A percentile compares a stretch with the other conserved stretches of the same genome.
These are phyloP conservation scores for Chromobotia macracanthus DNA, from an alignment of 2,797 vertebrate genomes.

Conservation along the genomic window DNA sequence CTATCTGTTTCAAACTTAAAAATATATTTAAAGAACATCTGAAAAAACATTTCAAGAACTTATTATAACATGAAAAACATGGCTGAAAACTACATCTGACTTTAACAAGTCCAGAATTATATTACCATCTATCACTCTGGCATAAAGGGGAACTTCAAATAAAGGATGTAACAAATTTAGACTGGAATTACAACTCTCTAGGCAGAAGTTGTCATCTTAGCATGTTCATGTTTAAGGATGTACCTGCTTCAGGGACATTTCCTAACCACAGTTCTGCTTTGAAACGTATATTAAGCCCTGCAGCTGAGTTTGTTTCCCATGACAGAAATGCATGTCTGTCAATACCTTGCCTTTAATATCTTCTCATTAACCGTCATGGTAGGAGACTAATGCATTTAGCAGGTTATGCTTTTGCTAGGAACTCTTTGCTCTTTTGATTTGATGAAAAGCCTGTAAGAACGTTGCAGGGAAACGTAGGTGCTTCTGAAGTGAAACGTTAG, in stretches of 20 bases:
- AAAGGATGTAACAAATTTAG: slow-evolving; percentile 3
- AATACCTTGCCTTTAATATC: slow-evolving; percentile 7
- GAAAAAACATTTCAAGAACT: not conserved
- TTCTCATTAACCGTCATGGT: not conserved
- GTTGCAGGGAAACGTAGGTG: slow-evolving; percentile 4
- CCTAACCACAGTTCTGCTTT: not conserved
- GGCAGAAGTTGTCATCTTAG: not conserved
- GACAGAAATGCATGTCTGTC: not conserved
- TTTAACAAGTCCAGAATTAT: too few species aligned
- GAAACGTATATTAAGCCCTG: not conserved
- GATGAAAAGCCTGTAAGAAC: slow-evolving; percentile 19
- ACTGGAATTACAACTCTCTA: not conserved
- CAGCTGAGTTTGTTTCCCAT: not conserved
- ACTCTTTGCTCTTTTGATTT: not conserved
- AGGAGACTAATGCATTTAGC: slow-evolving; percentile 22
- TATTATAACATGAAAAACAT: too few species aligned
- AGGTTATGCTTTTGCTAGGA: slow-evolving; percentile 1
- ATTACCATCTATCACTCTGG: not conserved
- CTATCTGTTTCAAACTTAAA: not conserved
- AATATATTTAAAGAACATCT: not conserved
- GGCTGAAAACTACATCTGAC: too few species aligned
- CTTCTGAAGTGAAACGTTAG: not conserved
- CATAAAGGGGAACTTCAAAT: slow-evolving; percentile 15
- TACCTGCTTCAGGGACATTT: not conserved
- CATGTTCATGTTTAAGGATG: not conserved